Evolutionary conservation across 37 sponge, comb jelly and placozoan genomes (phyloP).

Genomic region (Bolinopsis microptera): DNA sequence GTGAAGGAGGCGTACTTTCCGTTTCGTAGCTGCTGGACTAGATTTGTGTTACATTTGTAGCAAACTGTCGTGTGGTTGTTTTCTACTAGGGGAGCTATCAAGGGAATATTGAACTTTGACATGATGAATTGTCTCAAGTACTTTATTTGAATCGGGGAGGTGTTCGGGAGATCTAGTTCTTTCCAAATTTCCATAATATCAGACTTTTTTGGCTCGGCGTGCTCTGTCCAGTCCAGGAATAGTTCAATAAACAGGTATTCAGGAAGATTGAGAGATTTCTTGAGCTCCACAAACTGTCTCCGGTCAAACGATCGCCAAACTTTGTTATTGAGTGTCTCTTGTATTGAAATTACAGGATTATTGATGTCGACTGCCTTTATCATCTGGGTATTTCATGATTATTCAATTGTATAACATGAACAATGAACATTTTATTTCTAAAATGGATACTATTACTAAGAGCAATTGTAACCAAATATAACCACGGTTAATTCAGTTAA

Average conservation of each 20-base stretch:
- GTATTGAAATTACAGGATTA: neutral
- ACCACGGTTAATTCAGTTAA: too few relatives aligned
- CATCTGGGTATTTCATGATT: neutral
- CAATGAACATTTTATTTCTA: too few relatives aligned
- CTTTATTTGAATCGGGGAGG: neutral
- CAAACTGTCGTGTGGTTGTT: neutral
- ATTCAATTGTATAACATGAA: too few relatives aligned
- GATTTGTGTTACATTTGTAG: neutral
- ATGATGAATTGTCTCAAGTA: neutral
- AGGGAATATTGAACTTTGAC: neutral
- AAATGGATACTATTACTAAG: too few relatives aligned
- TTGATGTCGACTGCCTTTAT: slow-evolving; percentile 6
- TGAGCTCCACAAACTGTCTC: neutral
- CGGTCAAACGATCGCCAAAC: neutral
- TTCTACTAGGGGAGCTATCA: neutral
- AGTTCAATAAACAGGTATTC: neutral
- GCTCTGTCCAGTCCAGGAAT: neutral
- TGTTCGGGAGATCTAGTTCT: neutral
- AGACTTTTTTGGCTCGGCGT: neutral
- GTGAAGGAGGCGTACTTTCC: neutral
- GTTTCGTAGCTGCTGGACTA: neutral
- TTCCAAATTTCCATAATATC: neutral
- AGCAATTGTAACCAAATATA: too few relatives aligned
- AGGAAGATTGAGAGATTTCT: neutral
- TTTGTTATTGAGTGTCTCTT: neutral